A percentile compares a stretch with the other conserved stretches of the same genome.
phyloP scores from a whole-genome alignment of 1,140 invertebrate genomes.

The Zaprionus taronus region DNA sequence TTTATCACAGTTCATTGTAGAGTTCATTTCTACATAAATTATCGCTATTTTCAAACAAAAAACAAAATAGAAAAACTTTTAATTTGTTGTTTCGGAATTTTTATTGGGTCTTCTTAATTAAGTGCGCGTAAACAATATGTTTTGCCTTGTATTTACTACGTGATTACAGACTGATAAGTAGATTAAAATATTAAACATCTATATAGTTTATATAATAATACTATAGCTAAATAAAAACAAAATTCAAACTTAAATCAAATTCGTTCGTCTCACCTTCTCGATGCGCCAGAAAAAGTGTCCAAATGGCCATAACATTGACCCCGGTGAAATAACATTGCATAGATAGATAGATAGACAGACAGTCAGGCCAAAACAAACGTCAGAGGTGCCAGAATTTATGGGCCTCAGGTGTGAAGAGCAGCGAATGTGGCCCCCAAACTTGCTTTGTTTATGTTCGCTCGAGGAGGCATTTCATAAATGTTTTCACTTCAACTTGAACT shows the following conservation, averaged over 20 bases:
- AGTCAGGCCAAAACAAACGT: constrained; percentile 26
- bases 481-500: constrained; percentile 73
- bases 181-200: not conserved
- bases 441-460: constrained; percentile 57
- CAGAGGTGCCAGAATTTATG: constrained; percentile 60
- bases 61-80: not conserved
- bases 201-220: not conserved
- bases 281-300: not conserved
- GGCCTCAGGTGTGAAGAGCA: constrained; percentile 62
- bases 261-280: not conserved
- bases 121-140: not conserved
- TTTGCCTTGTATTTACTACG: not conserved
- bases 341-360: constrained; percentile 14
- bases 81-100: not conserved
- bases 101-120: not conserved
- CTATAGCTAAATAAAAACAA: not conserved
- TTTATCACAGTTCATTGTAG: constrained; percentile 56
- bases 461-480: constrained; percentile 36
- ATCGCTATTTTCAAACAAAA: constrained; percentile 10
- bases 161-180: not conserved
- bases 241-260: not conserved
- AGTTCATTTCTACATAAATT: constrained; percentile 58
- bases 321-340: constrained; percentile 19
- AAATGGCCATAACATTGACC: constrained; percentile 13
- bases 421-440: constrained; percentile 13